phyloP scores from a whole-genome alignment of 2,888 invertebrate genomes.

The Lasiommata megera region DNA sequence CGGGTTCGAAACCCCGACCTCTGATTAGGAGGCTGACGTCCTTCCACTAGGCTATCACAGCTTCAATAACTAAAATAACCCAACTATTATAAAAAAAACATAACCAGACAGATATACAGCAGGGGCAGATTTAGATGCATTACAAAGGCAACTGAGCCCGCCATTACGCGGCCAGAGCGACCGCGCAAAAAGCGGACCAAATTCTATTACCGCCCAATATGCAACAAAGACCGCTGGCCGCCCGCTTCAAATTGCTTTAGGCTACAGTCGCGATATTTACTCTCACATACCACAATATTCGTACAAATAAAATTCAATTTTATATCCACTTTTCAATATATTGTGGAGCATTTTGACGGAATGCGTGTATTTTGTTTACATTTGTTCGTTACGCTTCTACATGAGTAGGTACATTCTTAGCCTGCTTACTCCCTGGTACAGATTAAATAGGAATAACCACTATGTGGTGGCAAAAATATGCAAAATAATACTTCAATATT shows the following conservation, averaged over 20 bases:
- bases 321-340: constrained; percentile 41
- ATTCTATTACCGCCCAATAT: constrained; percentile 80
- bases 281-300: constrained; percentile 60
- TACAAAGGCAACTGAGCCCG: constrained; percentile 74
- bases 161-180: constrained; percentile 66
- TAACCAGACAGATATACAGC: constrained; percentile 53
- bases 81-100: constrained; percentile 37
- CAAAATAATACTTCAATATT: no score
- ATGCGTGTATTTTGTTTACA: constrained; percentile 21
- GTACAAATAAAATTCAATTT: constrained; percentile 61
- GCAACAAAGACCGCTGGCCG: constrained; percentile 77
- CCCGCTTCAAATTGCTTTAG: constrained; percentile 78
- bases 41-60: no score
- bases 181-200: constrained; percentile 78
- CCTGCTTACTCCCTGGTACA: no score
- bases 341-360: constrained; percentile 25
- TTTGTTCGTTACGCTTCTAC: constrained; percentile 8
- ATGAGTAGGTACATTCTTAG: neutral
- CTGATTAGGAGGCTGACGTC: no score
- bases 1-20: no score
- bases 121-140: constrained; percentile 73
- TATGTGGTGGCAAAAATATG: no score
- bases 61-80: no score
- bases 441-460: no score
- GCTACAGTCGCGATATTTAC: constrained; percentile 74